These are phyloP conservation scores for Ptiloglossa arizonensis DNA, from an alignment of 1,140 invertebrate genomes.

Conservation along the genomic window DNA sequence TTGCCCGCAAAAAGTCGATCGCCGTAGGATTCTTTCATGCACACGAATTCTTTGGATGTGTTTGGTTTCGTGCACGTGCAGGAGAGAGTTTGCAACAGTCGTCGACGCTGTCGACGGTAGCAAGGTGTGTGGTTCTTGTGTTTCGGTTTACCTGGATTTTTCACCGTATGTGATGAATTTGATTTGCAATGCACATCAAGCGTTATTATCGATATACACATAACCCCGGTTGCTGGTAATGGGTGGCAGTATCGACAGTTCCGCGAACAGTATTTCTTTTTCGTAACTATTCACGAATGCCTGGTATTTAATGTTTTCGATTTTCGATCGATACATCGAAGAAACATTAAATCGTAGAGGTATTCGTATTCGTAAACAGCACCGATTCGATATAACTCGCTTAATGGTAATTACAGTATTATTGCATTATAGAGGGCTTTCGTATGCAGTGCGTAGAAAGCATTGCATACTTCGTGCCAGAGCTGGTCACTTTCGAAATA, in stretches of 20 bases:
- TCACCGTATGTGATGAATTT: neutral
- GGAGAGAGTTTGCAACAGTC: conserved; percentile 46
- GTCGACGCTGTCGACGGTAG: conserved; percentile 7
- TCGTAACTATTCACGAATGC: neutral
- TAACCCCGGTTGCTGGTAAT: neutral
- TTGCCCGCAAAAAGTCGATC: neutral
- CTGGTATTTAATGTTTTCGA: conserved; percentile 1
- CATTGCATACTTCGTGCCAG: neutral
- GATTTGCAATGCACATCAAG: neutral
- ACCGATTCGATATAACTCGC: too few relatives aligned
- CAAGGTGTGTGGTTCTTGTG: conserved; percentile 12
- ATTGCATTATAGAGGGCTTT: neutral
- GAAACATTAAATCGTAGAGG: neutral
- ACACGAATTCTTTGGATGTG: neutral
- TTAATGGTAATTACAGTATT: neutral
- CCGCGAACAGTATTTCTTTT: neutral
- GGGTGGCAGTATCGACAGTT: neutral
- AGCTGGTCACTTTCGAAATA: neutral
- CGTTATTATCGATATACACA: neutral
- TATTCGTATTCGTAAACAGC: neutral
- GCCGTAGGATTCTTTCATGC: neutral
- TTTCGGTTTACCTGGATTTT: conserved; percentile 2
- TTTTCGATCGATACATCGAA: neutral
- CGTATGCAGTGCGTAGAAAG: neutral
- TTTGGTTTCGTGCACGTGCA: conserved; percentile 22